These are phyloP conservation scores for Liodrosophila aerea DNA, from an alignment of 2,888 invertebrate species.

Conservation along the genomic window DNA sequence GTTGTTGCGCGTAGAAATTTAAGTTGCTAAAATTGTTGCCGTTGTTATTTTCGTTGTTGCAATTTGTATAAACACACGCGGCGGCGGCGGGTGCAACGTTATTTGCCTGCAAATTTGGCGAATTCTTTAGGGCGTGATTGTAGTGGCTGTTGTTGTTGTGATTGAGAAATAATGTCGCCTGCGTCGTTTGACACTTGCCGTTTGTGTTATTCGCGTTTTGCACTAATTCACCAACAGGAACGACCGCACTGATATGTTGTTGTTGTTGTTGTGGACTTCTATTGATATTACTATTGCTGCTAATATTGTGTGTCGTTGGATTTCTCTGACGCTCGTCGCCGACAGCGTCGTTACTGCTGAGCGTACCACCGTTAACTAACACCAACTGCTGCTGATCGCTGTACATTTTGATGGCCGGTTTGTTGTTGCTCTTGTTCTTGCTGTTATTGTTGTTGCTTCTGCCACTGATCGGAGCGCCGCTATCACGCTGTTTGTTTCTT, in stretches of 20 bases:
- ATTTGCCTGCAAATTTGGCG: slow-evolving; percentile 53
- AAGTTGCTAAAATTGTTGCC: slow-evolving; percentile 62
- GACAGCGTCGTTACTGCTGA: slow-evolving; percentile 68
- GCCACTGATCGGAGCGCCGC: slow-evolving; percentile 45
- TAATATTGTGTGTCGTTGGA: slow-evolving; percentile 40
- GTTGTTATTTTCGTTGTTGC: slow-evolving; percentile 33
- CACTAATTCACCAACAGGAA: slow-evolving; percentile 58
- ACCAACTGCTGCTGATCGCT: slow-evolving; percentile 48
- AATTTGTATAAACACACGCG: slow-evolving; percentile 75
- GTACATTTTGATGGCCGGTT: slow-evolving; percentile 64
- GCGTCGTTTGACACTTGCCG: slow-evolving; percentile 64
- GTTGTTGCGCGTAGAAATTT: slow-evolving; percentile 66
- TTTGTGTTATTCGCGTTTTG: slow-evolving; percentile 67
- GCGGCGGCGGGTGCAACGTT: slow-evolving; percentile 30
- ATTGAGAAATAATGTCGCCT: slow-evolving; percentile 62
- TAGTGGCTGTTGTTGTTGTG: slow-evolving; percentile 57
- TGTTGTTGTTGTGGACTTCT: slow-evolving; percentile 22
- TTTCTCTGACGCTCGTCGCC: slow-evolving; percentile 51
- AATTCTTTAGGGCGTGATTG: slow-evolving; percentile 40
- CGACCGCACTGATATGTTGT: slow-evolving; percentile 35
- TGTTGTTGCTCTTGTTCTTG: slow-evolving; percentile 38
- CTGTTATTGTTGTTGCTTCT: slow-evolving; percentile 32
- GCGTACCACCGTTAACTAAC: slow-evolving; percentile 82
- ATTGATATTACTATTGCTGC: slow-evolving; percentile 29
- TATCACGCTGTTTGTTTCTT: slow-evolving; percentile 52